Evolutionary conservation across 2,113 vertebrate species (phyloP).

Genomic region (Myocastor coypus): DNA sequence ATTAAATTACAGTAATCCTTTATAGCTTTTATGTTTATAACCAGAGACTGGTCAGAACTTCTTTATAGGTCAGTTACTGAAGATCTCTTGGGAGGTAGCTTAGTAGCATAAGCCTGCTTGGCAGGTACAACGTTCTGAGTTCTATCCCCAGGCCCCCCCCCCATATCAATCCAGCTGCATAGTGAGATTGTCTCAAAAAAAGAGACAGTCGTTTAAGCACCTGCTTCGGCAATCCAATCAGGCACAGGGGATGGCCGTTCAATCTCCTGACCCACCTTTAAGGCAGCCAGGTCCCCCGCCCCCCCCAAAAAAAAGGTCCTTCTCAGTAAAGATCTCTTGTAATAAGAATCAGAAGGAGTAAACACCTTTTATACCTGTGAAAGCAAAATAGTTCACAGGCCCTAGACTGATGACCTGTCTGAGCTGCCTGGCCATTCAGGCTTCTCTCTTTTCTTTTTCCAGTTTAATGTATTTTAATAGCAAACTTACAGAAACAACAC

Average conservation of each 20-base stretch:
- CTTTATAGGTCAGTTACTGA: neutral
- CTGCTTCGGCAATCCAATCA: too few species aligned
- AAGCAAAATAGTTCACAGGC: neutral
- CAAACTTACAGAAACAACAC: slow-evolving; percentile 94
- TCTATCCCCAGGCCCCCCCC: too few species aligned
- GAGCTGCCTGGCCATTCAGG: neutral
- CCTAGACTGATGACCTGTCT: neutral
- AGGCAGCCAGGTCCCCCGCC: too few species aligned
- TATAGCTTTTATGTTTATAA: neutral
- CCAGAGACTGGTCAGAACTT: neutral
- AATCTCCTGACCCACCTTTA: too few species aligned
- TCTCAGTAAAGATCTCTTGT: too few species aligned
- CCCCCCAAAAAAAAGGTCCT: too few species aligned
- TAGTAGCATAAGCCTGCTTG: too few species aligned
- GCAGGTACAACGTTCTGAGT: too few species aligned
- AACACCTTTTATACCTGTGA: neutral
- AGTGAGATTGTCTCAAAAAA: too few species aligned
- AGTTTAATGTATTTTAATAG: slow-evolving; percentile 94
- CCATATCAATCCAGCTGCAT: too few species aligned
- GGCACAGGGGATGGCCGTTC: too few species aligned
- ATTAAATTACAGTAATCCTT: neutral
- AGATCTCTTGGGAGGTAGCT: neutral
- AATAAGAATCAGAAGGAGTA: neutral
- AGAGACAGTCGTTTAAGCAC: too few species aligned
- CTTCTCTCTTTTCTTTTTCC: neutral